These are phyloP conservation scores for Molorchus minor DNA, from an alignment of 2,888 invertebrate genomes.

Conservation along the genomic window DNA sequence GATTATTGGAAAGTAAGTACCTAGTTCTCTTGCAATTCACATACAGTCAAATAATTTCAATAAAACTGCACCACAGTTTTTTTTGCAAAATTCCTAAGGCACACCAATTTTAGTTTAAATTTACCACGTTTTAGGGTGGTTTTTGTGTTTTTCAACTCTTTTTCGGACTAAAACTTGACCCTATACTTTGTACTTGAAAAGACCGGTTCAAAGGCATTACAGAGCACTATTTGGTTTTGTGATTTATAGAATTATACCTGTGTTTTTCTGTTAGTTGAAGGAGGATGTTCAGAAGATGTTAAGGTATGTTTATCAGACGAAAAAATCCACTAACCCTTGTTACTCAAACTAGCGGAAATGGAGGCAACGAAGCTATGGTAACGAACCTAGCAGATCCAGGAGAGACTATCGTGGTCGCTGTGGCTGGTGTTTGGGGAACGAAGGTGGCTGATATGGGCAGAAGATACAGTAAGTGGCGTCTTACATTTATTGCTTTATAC, in stretches of 20 bases:
- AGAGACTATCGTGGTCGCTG: slow-evolving; percentile 76
- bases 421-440: slow-evolving; percentile 83
- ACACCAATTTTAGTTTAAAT: too few relatives aligned
- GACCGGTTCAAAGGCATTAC: too few relatives aligned
- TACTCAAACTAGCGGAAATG: slow-evolving; percentile 76
- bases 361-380: slow-evolving; percentile 81
- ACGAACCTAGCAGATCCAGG: slow-evolving; percentile 78
- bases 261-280: not conserved
- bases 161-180: too few relatives aligned
- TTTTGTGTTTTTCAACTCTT: too few relatives aligned
- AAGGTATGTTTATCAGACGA: slow-evolving; percentile 86
- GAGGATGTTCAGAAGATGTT: slow-evolving; percentile 68
- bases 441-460: slow-evolving; percentile 76
- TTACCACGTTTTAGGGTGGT: too few relatives aligned
- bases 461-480: slow-evolving; percentile 67
- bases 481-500: not conserved
- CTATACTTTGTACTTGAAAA: too few relatives aligned
- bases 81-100: too few relatives aligned
- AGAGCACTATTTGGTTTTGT: not conserved
- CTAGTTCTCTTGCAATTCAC: not conserved
- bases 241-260: not conserved
- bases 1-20: not conserved
- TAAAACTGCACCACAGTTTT: too few relatives aligned
- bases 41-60: too few relatives aligned
- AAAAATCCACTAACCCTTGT: slow-evolving; percentile 78